Base-by-base conservation (phyloP, 2,888 invertebrate species). In the Eremobia ochroleuca region DNA sequence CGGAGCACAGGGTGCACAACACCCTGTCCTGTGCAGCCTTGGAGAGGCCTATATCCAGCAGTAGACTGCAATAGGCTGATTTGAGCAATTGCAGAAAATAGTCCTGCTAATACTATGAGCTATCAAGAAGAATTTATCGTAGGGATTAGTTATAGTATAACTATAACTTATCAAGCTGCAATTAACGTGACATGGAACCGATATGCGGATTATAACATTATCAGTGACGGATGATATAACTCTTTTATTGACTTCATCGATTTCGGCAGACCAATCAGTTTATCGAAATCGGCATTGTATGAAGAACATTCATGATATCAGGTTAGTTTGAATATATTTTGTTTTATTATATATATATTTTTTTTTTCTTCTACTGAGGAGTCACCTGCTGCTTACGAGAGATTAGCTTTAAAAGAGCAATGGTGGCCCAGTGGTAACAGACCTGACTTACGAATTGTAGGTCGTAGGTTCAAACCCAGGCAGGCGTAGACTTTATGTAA, bases 281-380 rank as follows among this genome's bases (percentile, higher is more conserved):
- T 71, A 84, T 82, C 74, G 25, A 11, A 72, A 79, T 86, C 71
- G 72, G 82, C 67, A 81, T 73, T 83, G 74, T 76, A 72, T 77
- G 86, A 77, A 89, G 91, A 91, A 91, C 92, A 92, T 93, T 92
- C 87, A 86, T 85, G 76, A 78, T 89, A 87, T 85, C 85, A 90
- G 91, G 94, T 94, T 49, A 72, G 88, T 77, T 71, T 40, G 8
- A 62, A 68, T 55, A 43, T 31, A 55, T 75, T 72, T 64, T n/a
- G 64, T 73, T 69, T 64, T 40, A 61, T 55, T 66, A 25, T 68
- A 43, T 37, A 0, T 49, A 8, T 8, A n/a, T 55, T 59, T 11
- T 73, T 69, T 74, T 13, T 52, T 40, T 37, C 0, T 55, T 62
- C 1, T 40, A n/a, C n/a, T 55, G n/a, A 1, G 4, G 1, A 11